Evolutionary conservation across 2,113 vertebrate species (phyloP).

Genomic region (Gorsachius goisagi): DNA sequence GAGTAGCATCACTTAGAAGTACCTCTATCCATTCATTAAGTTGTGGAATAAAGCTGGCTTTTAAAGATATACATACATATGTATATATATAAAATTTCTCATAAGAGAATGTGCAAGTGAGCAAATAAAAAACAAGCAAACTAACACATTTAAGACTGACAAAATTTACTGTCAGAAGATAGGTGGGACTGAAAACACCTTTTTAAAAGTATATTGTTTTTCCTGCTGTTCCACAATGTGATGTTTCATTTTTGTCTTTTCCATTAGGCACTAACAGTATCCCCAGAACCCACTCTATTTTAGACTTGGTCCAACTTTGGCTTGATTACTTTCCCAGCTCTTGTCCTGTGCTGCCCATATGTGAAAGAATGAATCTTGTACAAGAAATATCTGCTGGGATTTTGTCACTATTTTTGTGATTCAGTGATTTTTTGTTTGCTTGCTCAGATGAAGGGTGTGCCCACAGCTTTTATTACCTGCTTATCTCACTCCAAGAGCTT

Average conservation of each 20-base stretch:
- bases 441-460: background rate
- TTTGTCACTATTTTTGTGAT: background rate
- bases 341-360: background rate
- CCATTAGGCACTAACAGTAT: background rate
- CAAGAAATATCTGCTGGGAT: background rate
- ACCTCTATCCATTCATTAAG: background rate
- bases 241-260: background rate
- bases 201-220: background rate
- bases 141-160: background rate
- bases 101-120: background rate
- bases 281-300: rapidly evolving
- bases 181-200: background rate
- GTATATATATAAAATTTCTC: background rate
- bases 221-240: background rate
- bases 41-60: background rate
- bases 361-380: background rate
- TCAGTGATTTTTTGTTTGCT: background rate
- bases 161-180: background rate
- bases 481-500: background rate
- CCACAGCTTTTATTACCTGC: background rate
- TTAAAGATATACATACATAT: background rate
- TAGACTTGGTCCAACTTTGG: background rate
- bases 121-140: background rate
- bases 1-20: background rate
- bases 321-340: background rate